Percentiles rank a stretch among this genome's conserved stretches.
Evolutionary conservation across 2,888 invertebrate genomes (phyloP).

Genomic region (Lycia hirtaria): DNA sequence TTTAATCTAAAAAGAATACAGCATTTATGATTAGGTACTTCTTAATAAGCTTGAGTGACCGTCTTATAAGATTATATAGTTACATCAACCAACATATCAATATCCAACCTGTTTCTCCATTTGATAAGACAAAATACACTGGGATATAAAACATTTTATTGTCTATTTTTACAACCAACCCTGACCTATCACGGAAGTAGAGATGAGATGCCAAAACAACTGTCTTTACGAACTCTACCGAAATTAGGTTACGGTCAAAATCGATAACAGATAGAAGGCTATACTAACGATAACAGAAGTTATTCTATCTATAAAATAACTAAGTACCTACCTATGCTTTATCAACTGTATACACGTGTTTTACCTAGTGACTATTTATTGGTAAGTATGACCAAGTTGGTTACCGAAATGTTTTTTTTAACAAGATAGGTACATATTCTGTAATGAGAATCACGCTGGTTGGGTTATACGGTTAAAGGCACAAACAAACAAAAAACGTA

Average conservation of each 20-base stretch:
- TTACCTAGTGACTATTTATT: too few relatives aligned
- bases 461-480: too few relatives aligned
- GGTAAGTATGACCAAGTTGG: not conserved
- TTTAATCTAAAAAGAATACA: too few relatives aligned
- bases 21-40: too few relatives aligned
- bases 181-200: conserved; percentile 8
- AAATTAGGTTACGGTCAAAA: conserved; percentile 64
- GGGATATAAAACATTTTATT: not conserved
- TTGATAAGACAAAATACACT: not conserved
- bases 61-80: too few relatives aligned
- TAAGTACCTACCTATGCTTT: not conserved
- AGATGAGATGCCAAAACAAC: not conserved
- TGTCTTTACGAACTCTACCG: not conserved
- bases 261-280: conserved; percentile 44
- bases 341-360: not conserved
- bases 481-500: too few relatives aligned
- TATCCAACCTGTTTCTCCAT: too few relatives aligned
- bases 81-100: too few relatives aligned
- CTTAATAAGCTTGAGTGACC: too few relatives aligned
- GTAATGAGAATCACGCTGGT: too few relatives aligned
- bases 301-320: not conserved
- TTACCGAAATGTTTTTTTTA: too few relatives aligned
- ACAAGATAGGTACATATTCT: too few relatives aligned
- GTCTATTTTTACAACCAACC: not conserved
- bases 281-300: conserved; percentile 10